phyloP scores from a whole-genome alignment of 1,140 invertebrate genomes.

The Drosophila oshimai region DNA sequence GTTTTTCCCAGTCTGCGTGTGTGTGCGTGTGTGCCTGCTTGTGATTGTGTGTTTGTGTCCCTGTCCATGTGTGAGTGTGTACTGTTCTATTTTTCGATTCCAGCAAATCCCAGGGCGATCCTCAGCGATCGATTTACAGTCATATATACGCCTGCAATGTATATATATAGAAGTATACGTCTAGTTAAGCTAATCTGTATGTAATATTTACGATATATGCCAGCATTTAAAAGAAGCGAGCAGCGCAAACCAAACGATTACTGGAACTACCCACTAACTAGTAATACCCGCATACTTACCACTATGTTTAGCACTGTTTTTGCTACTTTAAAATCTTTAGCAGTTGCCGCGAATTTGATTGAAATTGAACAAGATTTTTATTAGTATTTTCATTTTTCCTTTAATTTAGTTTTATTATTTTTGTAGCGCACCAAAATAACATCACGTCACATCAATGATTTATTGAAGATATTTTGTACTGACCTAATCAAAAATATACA shows the following conservation, averaged over 20 bases:
- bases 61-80: neutral
- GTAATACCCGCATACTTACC: neutral
- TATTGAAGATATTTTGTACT: neutral
- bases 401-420: neutral
- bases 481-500: constrained; percentile 20
- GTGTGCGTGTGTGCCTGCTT: neutral
- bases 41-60: neutral
- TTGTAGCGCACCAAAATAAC: neutral
- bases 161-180: neutral
- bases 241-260: constrained; percentile 31
- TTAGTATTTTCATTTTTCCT: neutral
- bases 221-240: constrained; percentile 29
- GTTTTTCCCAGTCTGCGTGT: constrained; percentile 3
- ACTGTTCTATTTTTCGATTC: constrained; percentile 32
- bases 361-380: neutral
- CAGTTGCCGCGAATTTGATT: neutral
- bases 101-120: constrained; percentile 40
- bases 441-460: constrained; percentile 3
- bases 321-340: neutral
- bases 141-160: neutral
- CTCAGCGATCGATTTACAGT: constrained; percentile 25
- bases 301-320: no score
- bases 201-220: constrained; percentile 26
- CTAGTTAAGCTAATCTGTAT: constrained; percentile 22
- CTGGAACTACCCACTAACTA: constrained; percentile 25